Percentiles rank a stretch among this genome's conserved stretches.
phyloP scores from a whole-genome alignment of 2,797 vertebrate genomes.

The Onychomys arenicola region DNA sequence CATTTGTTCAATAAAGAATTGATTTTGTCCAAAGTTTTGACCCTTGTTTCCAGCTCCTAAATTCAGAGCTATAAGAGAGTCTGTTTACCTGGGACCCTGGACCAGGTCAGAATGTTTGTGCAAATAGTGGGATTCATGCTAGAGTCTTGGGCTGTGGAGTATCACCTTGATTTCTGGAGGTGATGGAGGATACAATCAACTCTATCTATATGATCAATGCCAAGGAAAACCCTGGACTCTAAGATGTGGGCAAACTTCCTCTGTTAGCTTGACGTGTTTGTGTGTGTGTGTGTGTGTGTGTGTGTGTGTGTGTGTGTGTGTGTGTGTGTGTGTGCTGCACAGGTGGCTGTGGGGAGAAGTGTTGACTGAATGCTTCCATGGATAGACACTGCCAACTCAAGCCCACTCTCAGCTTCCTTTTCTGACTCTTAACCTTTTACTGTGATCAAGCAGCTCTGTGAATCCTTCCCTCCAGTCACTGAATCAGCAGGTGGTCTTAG shows the following conservation, averaged over 20 bases:
- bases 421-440: background rate
- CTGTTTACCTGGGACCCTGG: background rate
- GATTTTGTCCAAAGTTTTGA: background rate
- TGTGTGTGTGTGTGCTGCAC: background rate
- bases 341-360: background rate
- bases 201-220: background rate
- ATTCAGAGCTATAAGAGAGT: background rate
- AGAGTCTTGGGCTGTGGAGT: background rate
- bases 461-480: background rate
- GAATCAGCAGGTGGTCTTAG: background rate
- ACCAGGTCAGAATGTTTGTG: background rate
- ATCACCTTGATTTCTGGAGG: background rate
- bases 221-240: background rate
- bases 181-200: background rate
- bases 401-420: background rate
- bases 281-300: background rate
- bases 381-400: background rate
- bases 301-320: background rate
- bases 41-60: background rate
- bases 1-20: background rate
- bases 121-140: background rate
- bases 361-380: rapidly evolving
- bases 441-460: background rate
- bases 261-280: background rate
- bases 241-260: background rate